Conservation (phyloP, 2,113 vertebrate species). For the Girardinichthys multiradiatus region DNA sequence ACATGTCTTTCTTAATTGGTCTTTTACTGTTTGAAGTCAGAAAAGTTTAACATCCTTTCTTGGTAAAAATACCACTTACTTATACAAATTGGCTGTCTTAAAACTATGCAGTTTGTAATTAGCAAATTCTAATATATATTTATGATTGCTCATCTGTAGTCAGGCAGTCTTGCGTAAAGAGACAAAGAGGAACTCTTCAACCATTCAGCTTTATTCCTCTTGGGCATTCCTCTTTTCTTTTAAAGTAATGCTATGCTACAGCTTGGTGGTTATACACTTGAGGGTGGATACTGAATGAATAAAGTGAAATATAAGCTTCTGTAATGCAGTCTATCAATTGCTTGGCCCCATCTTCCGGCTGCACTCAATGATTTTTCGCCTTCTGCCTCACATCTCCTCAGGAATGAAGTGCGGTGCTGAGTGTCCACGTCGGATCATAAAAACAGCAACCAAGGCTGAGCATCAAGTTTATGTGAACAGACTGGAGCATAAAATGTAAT, state of each 20-base stretch:
- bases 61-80: constrained; percentile 58
- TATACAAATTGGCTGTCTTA: constrained; percentile 56
- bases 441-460: constrained; percentile 73
- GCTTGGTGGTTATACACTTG: constrained; percentile 63
- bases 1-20: constrained; percentile 56
- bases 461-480: constrained; percentile 75
- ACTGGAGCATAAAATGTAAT: constrained; percentile 78
- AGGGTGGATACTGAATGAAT: constrained; percentile 64
- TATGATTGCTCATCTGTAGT: constrained; percentile 64
- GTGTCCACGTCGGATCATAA: constrained; percentile 73
- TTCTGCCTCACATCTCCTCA: constrained; percentile 65
- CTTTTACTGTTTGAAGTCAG: constrained; percentile 38
- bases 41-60: constrained; percentile 58
- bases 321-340: constrained; percentile 76
- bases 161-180: constrained; percentile 29
- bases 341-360: constrained; percentile 52
- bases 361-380: constrained; percentile 65
- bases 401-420: constrained; percentile 68
- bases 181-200: constrained; percentile 37
- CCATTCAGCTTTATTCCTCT: constrained; percentile 33
- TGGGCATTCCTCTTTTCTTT: constrained; percentile 55
- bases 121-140: constrained; percentile 73
- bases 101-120: constrained; percentile 58
- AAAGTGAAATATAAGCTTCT: constrained; percentile 75
- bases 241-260: constrained; percentile 64